Base-by-base conservation (phyloP, 2,888 invertebrate genomes). In the Papilio elwesi region DNA sequence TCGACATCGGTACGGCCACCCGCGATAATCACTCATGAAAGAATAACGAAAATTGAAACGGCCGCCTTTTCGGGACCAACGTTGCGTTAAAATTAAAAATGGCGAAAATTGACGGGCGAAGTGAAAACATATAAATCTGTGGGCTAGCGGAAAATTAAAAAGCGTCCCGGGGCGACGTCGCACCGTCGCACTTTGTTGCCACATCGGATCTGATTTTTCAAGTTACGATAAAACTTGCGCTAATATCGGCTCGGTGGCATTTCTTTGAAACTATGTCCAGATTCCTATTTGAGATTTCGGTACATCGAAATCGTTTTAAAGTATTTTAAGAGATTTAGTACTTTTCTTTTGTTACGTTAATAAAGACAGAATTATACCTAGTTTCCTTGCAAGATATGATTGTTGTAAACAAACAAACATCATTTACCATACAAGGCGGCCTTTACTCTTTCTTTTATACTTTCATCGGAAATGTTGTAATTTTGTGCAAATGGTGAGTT, bases 131-230 rank as follows among this genome's bases (percentile, higher is more conserved):
- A 91, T 90, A 91, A 91, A 90, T 91, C 91, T 85, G 86, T 81
- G 83, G 85, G 88, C 90, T 91, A 87, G 92, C 91, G 92, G 91
- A 91, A 92, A 92, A 92, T 92, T 92, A 92, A 92, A 92, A 90
- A 85, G 85, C 84, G 81, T 83, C 90, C 87, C 83, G 87, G 84
- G 88, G 89, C 88, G 85, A 81, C 76, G 80, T 74, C 77, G 75
- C 76, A 80, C 76, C 76, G 79, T 76, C 81, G 79, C 81, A 81
- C 79, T 79, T 80, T 79, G 78, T 76, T 75, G 74, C 78, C 76
- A 78, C 81, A 82, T 81, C 81, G 81, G 81, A 84, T 82, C 81
- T 76, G 76, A 76, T 76, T 77, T 77, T 70, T 74, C 67, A 74
- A 77, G 70, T 76, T 76, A 72, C 72, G 62, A 73, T 74, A 65